Percentiles rank a stretch among this genome's conserved stretches.
These are phyloP conservation scores for Chaetodon trifasciatus DNA, from an alignment of 2,797 vertebrate species.

Conservation along the genomic window DNA sequence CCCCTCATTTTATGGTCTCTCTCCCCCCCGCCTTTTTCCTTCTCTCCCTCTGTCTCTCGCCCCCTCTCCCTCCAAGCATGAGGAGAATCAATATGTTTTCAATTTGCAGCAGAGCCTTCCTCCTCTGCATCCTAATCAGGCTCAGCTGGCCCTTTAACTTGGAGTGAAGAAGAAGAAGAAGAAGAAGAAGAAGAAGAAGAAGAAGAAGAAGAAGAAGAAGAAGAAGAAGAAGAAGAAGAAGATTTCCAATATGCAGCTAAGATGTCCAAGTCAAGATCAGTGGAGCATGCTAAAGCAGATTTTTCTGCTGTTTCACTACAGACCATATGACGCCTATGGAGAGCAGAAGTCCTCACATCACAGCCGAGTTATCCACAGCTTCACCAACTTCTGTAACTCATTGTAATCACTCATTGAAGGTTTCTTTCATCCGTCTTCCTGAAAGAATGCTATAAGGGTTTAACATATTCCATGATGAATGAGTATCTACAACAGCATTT, in stretches of 20 bases:
- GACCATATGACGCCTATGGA: not conserved
- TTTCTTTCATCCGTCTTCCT: not conserved
- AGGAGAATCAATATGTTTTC: slow-evolving; percentile 86
- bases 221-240: slow-evolving; percentile 46
- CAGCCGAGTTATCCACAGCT: not conserved
- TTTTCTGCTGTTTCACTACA: slow-evolving; percentile 20
- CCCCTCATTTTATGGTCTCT: slow-evolving; percentile 18
- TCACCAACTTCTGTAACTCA: not conserved
- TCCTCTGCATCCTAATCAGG: slow-evolving; percentile 85
- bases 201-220: slow-evolving; percentile 34
- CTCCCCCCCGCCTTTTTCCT: slow-evolving; percentile 18
- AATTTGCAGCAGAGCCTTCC: slow-evolving; percentile 84
- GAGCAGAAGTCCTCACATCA: slow-evolving; percentile 8
- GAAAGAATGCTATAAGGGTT: no score
- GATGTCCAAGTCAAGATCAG: slow-evolving; percentile 36
- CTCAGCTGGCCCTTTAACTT: slow-evolving; percentile 76
- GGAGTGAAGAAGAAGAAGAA: slow-evolving; percentile 7
- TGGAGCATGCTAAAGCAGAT: slow-evolving; percentile 7
- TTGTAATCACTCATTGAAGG: not conserved
- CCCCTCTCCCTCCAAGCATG: slow-evolving; percentile 73
- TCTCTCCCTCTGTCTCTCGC: slow-evolving; percentile 52
- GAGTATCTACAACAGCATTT: not conserved
- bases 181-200: not conserved
- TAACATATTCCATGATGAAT: not conserved
- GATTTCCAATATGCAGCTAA: slow-evolving; percentile 39